Conservation (phyloP, 2,797 vertebrate genomes). For the Numenius phaeopus region DNA sequence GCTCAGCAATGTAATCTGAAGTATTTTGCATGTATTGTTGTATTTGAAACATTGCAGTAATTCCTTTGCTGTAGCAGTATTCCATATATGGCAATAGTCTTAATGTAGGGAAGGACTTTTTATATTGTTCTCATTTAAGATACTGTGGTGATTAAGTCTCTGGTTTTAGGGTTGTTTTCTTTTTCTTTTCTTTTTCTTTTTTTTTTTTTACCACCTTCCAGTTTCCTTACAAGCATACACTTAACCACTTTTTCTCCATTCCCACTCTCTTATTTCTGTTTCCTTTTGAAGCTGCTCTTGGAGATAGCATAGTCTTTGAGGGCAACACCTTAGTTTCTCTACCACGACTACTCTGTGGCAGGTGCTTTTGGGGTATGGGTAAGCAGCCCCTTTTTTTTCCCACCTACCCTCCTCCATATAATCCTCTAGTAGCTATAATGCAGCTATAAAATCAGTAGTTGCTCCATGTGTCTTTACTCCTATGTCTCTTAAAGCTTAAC, state of each 20-base stretch:
- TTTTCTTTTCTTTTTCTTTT: not conserved
- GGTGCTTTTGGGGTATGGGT: constrained; percentile 73
- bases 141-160: constrained; percentile 8
- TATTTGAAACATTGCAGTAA: not conserved
- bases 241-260: constrained; percentile 71
- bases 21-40: not conserved
- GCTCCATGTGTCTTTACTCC: constrained; percentile 49
- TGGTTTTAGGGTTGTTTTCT: constrained; percentile 26
- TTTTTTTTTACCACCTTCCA: constrained; percentile 50
- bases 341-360: constrained; percentile 72
- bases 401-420: constrained; percentile 64
- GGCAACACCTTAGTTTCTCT: constrained; percentile 73
- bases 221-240: constrained; percentile 58
- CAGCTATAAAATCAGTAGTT: constrained; percentile 55
- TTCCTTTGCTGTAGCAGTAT: not conserved
- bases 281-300: constrained; percentile 71
- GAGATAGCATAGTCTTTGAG: constrained; percentile 72
- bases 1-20: not conserved
- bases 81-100: not conserved
- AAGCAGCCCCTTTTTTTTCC: constrained; percentile 73
- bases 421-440: constrained; percentile 50
- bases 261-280: constrained; percentile 69
- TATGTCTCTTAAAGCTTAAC: constrained; percentile 41
- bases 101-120: constrained; percentile 1
- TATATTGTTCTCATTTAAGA: not conserved